phyloP scores from a whole-genome alignment of 2,888 invertebrate genomes.

The Muschampia plurimacula region DNA sequence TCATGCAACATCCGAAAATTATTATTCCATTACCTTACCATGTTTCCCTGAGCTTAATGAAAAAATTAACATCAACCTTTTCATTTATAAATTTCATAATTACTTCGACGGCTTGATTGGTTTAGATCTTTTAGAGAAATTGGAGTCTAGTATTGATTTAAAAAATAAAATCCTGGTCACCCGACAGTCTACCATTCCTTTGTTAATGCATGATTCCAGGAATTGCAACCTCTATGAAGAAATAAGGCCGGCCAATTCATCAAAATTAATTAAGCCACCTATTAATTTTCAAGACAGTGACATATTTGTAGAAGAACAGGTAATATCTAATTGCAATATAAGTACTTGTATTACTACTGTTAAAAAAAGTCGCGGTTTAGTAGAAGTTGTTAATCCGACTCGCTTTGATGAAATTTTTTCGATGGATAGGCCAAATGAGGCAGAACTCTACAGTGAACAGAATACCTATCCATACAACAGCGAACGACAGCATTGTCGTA shows the following conservation, averaged over 20 bases:
- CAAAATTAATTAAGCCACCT: slow-evolving; percentile 39
- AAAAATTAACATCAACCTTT: slow-evolving; percentile 21
- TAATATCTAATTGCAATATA: neutral
- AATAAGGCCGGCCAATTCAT: slow-evolving; percentile 40
- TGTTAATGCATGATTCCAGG: slow-evolving; percentile 40
- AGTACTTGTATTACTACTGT: neutral
- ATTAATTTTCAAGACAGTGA: slow-evolving; percentile 13
- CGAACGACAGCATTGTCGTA: neutral
- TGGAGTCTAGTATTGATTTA: slow-evolving; percentile 26
- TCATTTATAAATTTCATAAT: slow-evolving; percentile 13
- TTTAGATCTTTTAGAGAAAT: slow-evolving; percentile 1
- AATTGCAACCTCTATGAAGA: slow-evolving; percentile 42
- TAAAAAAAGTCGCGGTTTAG: neutral
- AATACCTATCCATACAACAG: neutral
- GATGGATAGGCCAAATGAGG: slow-evolving; percentile 1
- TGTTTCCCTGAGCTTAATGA: slow-evolving; percentile 44
- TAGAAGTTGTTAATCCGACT: neutral
- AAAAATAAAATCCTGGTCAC: slow-evolving; percentile 30
- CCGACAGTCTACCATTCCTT: slow-evolving; percentile 17
- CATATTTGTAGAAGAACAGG: neutral
- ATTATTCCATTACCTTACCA: slow-evolving; percentile 49
- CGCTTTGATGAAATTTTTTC: slow-evolving; percentile 3
- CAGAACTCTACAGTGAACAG: neutral
- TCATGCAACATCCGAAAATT: slow-evolving; percentile 45
- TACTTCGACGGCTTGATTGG: neutral